A percentile compares a stretch with the other conserved stretches of the same genome.
phyloP scores from a whole-genome alignment of 2,888 invertebrate genomes.

The Gortyna flavago region DNA sequence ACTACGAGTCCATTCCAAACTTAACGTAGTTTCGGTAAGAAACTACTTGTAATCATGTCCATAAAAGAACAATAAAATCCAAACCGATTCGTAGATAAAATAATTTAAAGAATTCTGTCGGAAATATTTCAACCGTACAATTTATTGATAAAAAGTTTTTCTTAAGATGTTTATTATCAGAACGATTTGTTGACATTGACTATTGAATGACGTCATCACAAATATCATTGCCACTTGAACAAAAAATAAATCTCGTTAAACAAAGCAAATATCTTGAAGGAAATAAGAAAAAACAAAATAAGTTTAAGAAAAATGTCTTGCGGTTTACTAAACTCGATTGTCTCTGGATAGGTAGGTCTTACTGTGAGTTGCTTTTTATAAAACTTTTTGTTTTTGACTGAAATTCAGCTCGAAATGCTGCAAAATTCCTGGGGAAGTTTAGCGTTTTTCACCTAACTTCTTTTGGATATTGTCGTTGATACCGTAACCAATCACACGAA shows the following conservation, averaged over 20 bases:
- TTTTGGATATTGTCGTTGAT: background rate
- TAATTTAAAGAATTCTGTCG: background rate
- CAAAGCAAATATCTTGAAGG: background rate
- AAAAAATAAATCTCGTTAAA: slow-evolving; percentile 29
- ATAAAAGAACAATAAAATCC: background rate
- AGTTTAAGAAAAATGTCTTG: background rate
- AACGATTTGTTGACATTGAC: slow-evolving; percentile 56
- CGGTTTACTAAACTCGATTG: background rate
- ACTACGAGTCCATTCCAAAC: too few relatives aligned
- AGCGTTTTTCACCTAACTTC: background rate
- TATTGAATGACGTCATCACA: slow-evolving; percentile 33
- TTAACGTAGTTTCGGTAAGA: background rate
- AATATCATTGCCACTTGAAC: slow-evolving; percentile 47
- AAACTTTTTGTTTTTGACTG: too few relatives aligned
- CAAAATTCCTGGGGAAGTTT: background rate
- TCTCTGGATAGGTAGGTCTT: background rate
- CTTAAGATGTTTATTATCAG: slow-evolving; percentile 51
- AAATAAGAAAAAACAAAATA: background rate
- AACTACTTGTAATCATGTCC: too few relatives aligned
- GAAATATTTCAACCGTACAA: slow-evolving; percentile 18
- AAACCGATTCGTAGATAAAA: background rate
- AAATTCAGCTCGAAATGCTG: background rate
- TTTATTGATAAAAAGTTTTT: slow-evolving; percentile 56
- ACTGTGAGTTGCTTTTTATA: too few relatives aligned
- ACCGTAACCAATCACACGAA: background rate